Conservation (phyloP, 2,797 vertebrate genomes). For the Delichon dasypus region DNA sequence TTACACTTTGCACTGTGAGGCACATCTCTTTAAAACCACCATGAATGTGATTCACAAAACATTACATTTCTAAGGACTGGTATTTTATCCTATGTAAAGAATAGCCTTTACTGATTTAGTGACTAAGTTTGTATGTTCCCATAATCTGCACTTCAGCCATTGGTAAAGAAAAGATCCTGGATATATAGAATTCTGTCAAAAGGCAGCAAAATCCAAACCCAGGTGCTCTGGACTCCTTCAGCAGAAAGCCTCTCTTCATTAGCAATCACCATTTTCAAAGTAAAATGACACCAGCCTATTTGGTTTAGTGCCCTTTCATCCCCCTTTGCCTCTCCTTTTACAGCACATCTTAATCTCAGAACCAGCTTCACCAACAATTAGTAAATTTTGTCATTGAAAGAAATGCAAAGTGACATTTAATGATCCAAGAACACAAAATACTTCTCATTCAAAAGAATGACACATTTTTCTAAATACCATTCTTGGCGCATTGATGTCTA, state of each 20-base stretch:
- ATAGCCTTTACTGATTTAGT: background rate
- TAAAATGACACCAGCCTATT: background rate
- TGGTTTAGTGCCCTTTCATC: background rate
- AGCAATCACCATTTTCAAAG: background rate
- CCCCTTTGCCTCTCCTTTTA: background rate
- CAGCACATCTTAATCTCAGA: background rate
- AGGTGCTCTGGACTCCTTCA: background rate
- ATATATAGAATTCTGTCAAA: background rate
- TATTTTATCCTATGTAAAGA: background rate
- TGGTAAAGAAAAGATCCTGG: background rate
- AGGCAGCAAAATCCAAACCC: background rate
- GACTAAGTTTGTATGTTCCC: background rate
- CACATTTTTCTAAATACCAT: background rate
- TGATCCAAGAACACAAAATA: slow-evolving; percentile 1
- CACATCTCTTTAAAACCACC: background rate
- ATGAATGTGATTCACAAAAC: background rate
- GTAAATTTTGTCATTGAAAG: background rate
- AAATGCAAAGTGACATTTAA: background rate
- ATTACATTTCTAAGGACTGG: background rate
- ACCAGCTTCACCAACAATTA: background rate
- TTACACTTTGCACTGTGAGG: background rate
- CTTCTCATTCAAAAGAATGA: background rate
- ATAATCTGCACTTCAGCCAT: background rate
- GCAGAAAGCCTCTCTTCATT: background rate
- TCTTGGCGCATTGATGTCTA: background rate